Conservation (phyloP, 2,113 vertebrate genomes). For the Gobio gobio region DNA sequence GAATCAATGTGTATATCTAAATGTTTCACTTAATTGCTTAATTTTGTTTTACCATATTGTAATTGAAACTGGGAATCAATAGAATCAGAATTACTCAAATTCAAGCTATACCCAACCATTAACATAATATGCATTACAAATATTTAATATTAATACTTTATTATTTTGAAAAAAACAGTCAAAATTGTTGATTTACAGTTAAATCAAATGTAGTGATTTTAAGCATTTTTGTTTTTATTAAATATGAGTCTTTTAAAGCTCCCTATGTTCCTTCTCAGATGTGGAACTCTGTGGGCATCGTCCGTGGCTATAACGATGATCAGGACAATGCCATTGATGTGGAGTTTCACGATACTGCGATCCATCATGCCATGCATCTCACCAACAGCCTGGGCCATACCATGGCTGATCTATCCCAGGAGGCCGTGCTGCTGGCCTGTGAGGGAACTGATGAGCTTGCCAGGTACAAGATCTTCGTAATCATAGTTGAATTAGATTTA, state of each 20-base stretch:
- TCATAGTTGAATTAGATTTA: not conserved
- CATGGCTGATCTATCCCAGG: conserved; percentile 87
- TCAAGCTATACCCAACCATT: too few relatives aligned
- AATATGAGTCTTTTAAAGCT: not conserved
- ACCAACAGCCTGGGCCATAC: conserved; percentile 88
- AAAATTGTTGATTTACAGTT: too few relatives aligned
- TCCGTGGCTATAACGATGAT: conserved; percentile 94
- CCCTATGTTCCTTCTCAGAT: conserved; percentile 71
- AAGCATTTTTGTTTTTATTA: not conserved
- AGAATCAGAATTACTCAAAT: too few relatives aligned
- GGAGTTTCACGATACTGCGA: conserved; percentile 92
- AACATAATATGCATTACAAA: too few relatives aligned
- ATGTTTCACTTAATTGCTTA: too few relatives aligned
- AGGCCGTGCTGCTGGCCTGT: conserved; percentile 90
- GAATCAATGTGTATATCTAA: too few relatives aligned
- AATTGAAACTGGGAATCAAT: too few relatives aligned
- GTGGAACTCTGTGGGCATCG: conserved; percentile 93
- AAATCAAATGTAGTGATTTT: too few relatives aligned
- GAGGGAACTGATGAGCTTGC: conserved; percentile 85
- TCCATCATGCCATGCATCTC: conserved; percentile 94
- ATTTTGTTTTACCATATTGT: too few relatives aligned
- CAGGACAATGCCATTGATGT: conserved; percentile 94
- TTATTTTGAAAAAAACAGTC: too few relatives aligned
- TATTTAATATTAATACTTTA: too few relatives aligned
- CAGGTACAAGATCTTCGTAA: conserved; percentile 75